Percentiles rank a stretch among this genome's conserved stretches.
phyloP scores from a whole-genome alignment of 2,888 invertebrate species.

The Tetramorium bicarinatum region DNA sequence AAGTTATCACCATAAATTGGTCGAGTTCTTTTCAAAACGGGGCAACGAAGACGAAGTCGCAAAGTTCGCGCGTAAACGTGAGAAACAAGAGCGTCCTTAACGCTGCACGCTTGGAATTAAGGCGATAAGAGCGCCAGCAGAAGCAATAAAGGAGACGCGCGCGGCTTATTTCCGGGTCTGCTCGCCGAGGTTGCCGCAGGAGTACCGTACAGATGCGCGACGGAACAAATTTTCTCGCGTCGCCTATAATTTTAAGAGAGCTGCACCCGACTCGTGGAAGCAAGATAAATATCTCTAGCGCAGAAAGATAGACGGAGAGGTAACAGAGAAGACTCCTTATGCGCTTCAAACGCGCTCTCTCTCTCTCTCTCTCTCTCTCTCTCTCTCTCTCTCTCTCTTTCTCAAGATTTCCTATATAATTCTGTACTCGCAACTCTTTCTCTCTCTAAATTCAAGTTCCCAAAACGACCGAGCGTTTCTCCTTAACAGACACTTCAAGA shows the following conservation, averaged over 20 bases:
- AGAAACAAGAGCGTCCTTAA: constrained; percentile 30
- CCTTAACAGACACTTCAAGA: constrained; percentile 44
- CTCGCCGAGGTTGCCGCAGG: constrained; percentile 35
- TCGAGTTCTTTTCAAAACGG: background rate
- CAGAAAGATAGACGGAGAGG: background rate
- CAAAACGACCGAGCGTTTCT: constrained; percentile 26
- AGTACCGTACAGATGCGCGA: constrained; percentile 57
- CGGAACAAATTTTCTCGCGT: constrained; percentile 70
- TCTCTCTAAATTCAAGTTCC: constrained; percentile 56
- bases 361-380: background rate
- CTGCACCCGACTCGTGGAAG: constrained; percentile 57
- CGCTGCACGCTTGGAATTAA: constrained; percentile 58
- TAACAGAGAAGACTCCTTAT: constrained; percentile 51
- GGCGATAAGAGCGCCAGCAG: constrained; percentile 42
- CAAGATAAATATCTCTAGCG: constrained; percentile 67
- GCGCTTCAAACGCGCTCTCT: constrained; percentile 44
- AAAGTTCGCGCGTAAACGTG: constrained; percentile 41
- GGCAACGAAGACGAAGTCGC: constrained; percentile 25
- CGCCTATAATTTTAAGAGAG: constrained; percentile 65
- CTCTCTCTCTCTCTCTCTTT: background rate
- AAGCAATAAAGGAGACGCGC: constrained; percentile 65
- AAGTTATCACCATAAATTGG: constrained; percentile 54
- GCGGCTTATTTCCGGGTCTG: constrained; percentile 51
- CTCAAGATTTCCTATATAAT: constrained; percentile 27
- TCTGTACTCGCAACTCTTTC: constrained; percentile 55